These are phyloP conservation scores for Bryconaethiops microstoma DNA, from an alignment of 2,797 vertebrate species.

Conservation along the genomic window DNA sequence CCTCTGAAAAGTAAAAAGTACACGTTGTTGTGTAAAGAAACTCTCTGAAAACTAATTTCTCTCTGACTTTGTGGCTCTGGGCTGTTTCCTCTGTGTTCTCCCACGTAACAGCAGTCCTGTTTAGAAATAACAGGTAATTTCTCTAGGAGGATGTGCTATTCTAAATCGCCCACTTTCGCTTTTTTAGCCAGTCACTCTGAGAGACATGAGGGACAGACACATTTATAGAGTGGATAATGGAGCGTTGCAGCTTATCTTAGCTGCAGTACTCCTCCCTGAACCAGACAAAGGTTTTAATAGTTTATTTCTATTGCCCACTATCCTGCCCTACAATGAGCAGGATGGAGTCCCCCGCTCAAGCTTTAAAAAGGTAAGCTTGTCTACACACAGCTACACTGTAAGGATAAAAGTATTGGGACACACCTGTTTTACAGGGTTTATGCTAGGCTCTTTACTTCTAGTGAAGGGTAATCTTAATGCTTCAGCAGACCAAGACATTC, in stretches of 20 bases:
- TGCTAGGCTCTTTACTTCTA: no score
- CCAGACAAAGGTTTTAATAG: not conserved
- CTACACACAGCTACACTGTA: no score
- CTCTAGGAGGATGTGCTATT: not conserved
- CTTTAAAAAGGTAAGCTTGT: no score
- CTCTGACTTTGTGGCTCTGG: no score
- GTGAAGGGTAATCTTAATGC: no score
- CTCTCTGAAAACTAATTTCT: no score
- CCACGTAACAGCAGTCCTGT: not conserved
- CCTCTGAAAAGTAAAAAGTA: not conserved
- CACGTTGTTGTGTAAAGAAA: not conserved
- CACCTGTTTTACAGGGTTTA: no score
- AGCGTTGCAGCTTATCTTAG: not conserved
- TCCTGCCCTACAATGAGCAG: no score
- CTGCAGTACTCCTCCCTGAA: slow-evolving; percentile 5
- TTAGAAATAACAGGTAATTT: not conserved
- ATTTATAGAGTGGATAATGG: not conserved
- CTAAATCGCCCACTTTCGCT: not conserved
- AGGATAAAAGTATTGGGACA: no score
- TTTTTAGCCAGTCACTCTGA: not conserved
- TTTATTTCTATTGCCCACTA: not conserved
- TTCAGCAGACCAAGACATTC: no score
- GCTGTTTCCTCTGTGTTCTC: no score
- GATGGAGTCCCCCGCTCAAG: no score
- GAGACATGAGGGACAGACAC: slow-evolving; percentile 30